Base-by-base conservation (phyloP, 2,888 invertebrate species). In the Meandrusa payeni region DNA sequence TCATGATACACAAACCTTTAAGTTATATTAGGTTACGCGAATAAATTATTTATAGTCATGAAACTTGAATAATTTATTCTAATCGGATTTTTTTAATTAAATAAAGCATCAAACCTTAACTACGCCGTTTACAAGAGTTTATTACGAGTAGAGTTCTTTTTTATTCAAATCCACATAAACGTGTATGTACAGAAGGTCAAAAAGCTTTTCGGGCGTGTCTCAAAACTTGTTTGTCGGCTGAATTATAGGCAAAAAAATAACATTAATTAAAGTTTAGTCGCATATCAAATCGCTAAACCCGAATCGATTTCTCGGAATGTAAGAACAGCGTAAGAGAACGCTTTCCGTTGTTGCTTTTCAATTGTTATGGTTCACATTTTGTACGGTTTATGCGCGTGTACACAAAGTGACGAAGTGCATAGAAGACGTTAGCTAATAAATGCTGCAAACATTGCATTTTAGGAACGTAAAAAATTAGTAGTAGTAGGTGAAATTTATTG, bases 191-290 rank as follows among this genome's bases (percentile, higher is more conserved):
- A 15, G 13, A 13, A 27, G 11, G 2, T 11, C 26, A 17, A 15
- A 29, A 31, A 10, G 29, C 31, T 15, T 39, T 24, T 15, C 13
- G 4, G 23, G 2, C 23, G 7, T 27, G 3, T 23, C 1, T 19
- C 48, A 47, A 58, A 64, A 64, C 64, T 52, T 50, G 63, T 61
- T 62, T 57, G 45, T 27, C 47, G 49, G 48, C 53, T 41, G 49
- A 49, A 50, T 47, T 52, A 32, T 5, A 32, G 44, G 44, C 49
- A 63, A 64, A 64, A 65, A 66, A 57, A 41, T 37, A 13, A 42
- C 36, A 55, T 53, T 59, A 63, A 59, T 66, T 61, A 41, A 34
- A 13, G 9, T 26, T 12, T 26, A 33, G 33, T 26, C 33, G 55
- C 58, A 59, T 57, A 52, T 40, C 54, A 52, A 63, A 66, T 61